These are phyloP conservation scores for Dicaeum eximium DNA, from an alignment of 2,113 vertebrate genomes.

Conservation along the genomic window DNA sequence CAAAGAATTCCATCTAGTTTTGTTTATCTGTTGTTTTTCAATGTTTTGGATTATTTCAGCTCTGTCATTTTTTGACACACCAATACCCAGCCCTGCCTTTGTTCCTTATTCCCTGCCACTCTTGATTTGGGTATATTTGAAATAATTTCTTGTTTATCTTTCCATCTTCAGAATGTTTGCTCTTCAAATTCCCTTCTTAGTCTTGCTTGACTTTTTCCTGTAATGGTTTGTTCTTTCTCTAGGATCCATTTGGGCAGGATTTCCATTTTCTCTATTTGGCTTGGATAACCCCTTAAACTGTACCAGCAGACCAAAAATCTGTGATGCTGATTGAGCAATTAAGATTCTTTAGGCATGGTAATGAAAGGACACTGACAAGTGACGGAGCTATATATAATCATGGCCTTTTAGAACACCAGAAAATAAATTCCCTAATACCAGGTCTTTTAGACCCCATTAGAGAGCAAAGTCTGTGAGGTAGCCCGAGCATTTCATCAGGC, in stretches of 20 bases:
- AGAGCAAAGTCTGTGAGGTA: constrained; percentile 9
- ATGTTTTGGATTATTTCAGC: not conserved
- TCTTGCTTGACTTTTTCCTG: not conserved
- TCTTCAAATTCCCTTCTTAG: not conserved
- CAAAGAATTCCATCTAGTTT: not conserved
- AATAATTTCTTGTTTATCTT: constrained; percentile 16
- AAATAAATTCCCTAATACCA: constrained; percentile 45
- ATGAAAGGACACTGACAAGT: constrained; percentile 51
- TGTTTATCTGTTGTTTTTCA: not conserved
- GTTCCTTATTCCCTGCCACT: not conserved
- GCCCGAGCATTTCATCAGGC: constrained; percentile 19
- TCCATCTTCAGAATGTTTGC: not conserved
- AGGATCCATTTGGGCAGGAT: not conserved
- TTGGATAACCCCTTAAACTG: constrained; percentile 49
- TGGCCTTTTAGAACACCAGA: constrained; percentile 20
- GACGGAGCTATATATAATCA: constrained; percentile 47
- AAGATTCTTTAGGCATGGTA: constrained; percentile 35
- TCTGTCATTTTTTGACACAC: not conserved
- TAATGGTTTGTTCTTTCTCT: not conserved
- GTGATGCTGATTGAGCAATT: constrained; percentile 48
- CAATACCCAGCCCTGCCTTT: not conserved
- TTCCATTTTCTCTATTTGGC: constrained; percentile 34
- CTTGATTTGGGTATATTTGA: not conserved
- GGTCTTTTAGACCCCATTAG: constrained; percentile 47
- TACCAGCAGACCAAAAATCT: constrained; percentile 7